A percentile compares a stretch with the other conserved stretches of the same genome.
These are phyloP conservation scores for Platysternon megacephalum DNA, from an alignment of 2,113 vertebrate species.

Conservation along the genomic window DNA sequence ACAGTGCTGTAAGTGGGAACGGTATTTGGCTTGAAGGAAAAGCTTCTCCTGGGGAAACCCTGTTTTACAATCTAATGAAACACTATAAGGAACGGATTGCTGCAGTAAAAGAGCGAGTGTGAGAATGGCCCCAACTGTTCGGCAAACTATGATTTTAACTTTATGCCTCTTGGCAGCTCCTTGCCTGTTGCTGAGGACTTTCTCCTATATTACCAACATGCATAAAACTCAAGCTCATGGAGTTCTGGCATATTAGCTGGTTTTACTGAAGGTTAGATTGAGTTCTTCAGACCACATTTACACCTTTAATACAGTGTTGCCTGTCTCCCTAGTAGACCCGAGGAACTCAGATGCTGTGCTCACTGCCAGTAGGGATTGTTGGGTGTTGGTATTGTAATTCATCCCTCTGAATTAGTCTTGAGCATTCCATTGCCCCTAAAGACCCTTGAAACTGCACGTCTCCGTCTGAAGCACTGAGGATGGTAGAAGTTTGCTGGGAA, in stretches of 20 bases:
- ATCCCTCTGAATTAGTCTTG: not conserved
- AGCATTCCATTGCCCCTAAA: not conserved
- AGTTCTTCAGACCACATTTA: not conserved
- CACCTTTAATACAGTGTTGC: not conserved
- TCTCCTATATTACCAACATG: not conserved
- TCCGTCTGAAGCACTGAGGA: not conserved
- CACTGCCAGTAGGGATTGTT: not conserved
- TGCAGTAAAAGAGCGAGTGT: not conserved
- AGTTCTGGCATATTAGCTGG: not conserved
- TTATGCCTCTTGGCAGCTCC: slow-evolving; percentile 39
- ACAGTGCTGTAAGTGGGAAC: not conserved
- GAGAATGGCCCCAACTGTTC: not conserved
- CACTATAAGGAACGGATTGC: not conserved
- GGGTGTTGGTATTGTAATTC: not conserved
- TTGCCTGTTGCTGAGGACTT: not conserved
- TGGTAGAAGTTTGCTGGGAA: not conserved
- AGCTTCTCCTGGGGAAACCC: not conserved
- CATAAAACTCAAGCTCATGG: not conserved
- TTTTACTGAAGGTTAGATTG: not conserved
- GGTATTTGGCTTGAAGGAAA: not conserved
- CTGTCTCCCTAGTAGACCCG: not conserved
- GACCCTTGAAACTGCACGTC: not conserved
- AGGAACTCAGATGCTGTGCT: not conserved
- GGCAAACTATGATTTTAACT: slow-evolving; percentile 9
- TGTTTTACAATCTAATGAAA: not conserved